phyloP scores from a whole-genome alignment of 2,113 vertebrate species.

The Chrysochloris asiatica region DNA sequence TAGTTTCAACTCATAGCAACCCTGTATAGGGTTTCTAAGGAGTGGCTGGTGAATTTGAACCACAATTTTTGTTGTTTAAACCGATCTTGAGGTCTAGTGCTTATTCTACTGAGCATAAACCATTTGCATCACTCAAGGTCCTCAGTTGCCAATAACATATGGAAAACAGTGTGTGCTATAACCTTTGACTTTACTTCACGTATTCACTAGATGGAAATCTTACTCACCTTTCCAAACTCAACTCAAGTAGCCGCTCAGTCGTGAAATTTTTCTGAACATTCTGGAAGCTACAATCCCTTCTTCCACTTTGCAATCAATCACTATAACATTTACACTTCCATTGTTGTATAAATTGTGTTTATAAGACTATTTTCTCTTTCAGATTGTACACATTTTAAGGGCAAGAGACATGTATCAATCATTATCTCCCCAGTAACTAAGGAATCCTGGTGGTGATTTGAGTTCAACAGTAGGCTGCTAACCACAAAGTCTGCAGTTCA shows the following conservation, averaged over 20 bases:
- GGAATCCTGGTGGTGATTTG: no score
- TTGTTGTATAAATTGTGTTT: neutral
- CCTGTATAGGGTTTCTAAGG: no score
- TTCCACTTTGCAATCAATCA: neutral
- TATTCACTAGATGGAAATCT: neutral
- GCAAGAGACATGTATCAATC: neutral
- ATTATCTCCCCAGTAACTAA: neutral
- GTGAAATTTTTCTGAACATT: neutral
- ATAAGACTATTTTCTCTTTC: neutral
- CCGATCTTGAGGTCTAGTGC: no score
- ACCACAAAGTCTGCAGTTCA: no score
- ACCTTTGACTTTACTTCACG: no score
- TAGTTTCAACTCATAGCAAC: no score
- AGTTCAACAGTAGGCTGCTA: no score
- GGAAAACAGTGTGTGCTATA: neutral
- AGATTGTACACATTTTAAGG: neutral
- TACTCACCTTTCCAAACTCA: neutral
- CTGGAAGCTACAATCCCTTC: no score
- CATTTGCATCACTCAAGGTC: neutral
- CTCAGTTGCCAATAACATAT: neutral
- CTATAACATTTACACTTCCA: neutral
- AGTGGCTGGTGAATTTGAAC: no score
- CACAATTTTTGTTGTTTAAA: no score
- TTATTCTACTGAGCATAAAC: neutral
- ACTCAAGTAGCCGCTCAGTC: neutral